Evolutionary conservation across 2,797 vertebrate species (phyloP), one percentile per base, ranked within the genome.

Genomic region (Chelonia mydas): DNA sequence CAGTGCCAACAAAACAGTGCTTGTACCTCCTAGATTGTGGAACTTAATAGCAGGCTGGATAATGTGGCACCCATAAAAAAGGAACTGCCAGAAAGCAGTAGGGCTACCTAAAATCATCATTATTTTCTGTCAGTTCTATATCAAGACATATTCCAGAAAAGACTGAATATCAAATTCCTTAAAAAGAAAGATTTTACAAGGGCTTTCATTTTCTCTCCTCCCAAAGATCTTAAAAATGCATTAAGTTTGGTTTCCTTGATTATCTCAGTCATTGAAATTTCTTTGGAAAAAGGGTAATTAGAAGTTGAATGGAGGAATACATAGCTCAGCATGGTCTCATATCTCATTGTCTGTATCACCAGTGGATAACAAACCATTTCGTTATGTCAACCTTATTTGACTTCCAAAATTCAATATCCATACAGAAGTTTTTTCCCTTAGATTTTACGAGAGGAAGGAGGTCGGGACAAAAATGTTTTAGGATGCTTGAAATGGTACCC

Each of bases 51-150:
- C 85, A 8, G 10, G 1, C 9, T 27, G 7, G 59, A 13, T 47
- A 83, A 59, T 59, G 5, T 31, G 31, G 57, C 57, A 59, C 4
- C 28, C 57, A 59, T 11, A 27, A 59, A 59, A 91, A 88, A 41
- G 11, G 68, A 81, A 87, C 78, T 3, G 77, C 74, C 0, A 3
- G 37, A 72, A 54, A 31, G 31, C 33, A 4, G 1, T 1, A 31
- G 27, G 74, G 53, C 2, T 50, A 81, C 2, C 5, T 83, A 5
- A 83, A 83, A 5, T 53, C 81, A 49, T 11, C 47, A 78, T 3
- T 65, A 3, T 6, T 10, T 21, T 23, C 19, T 49, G 37, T 16
- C 55, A 86, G 47, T 11, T 85, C 57, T 83, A 19, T 28, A 49
- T 28, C 61, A 83, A 49, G n/a, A 55, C 72, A 74, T 33, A 28